Percentiles rank a stretch among this genome's conserved stretches.
Evolutionary conservation across 2,113 vertebrate genomes (phyloP).

Genomic region (Chamaea fasciata): DNA sequence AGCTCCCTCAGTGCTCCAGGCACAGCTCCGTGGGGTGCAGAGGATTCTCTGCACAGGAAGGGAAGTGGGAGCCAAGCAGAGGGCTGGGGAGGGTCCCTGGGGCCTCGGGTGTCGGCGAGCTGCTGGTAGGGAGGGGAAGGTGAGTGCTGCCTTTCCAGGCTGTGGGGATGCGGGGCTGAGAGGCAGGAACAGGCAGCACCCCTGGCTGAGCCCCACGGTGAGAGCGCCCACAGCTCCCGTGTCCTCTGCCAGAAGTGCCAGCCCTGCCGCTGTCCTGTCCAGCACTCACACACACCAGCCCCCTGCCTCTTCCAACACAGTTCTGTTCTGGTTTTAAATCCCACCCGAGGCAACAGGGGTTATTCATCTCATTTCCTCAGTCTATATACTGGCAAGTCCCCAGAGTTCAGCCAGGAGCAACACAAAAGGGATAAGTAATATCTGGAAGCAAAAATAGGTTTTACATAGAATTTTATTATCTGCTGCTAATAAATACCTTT

Average conservation of each 20-base stretch:
- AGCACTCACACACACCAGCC: too few species aligned
- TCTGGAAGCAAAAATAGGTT: not conserved
- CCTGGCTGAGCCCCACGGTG: not conserved
- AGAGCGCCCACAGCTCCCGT: not conserved
- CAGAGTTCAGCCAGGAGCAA: not conserved
- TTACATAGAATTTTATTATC: not conserved
- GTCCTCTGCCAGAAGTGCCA: not conserved
- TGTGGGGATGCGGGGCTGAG: not conserved
- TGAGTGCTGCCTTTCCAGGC: not conserved
- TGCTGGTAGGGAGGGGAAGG: not conserved
- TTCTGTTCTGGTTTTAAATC: not conserved
- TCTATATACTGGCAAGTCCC: not conserved
- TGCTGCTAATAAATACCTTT: not conserved
- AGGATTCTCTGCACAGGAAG: not conserved
- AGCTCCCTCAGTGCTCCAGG: not conserved
- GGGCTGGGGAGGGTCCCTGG: not conserved
- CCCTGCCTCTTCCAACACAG: not conserved
- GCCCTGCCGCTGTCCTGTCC: not conserved
- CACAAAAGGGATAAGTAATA: not conserved
- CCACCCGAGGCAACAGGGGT: not conserved
- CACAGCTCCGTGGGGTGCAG: not conserved
- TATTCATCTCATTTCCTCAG: not conserved
- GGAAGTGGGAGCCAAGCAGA: not conserved
- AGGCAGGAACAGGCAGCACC: not conserved
- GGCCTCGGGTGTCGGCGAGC: not conserved